Evolutionary conservation across 2,888 invertebrate species (phyloP).

Genomic region (Congeria kusceri): DNA sequence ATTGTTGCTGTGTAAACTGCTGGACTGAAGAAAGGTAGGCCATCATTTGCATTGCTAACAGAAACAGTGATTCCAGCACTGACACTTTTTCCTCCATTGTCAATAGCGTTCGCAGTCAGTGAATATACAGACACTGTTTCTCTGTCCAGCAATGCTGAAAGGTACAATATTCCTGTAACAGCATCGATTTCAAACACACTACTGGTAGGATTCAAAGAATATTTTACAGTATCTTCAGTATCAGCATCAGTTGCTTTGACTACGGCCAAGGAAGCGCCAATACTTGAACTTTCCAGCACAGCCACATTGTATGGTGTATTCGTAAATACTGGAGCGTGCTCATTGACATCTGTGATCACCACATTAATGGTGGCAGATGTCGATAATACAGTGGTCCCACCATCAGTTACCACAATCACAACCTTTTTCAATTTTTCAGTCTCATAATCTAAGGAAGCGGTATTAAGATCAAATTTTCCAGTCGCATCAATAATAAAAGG

Average conservation of each 20-base stretch:
- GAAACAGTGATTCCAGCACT: conserved; percentile 66
- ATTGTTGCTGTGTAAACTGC: conserved; percentile 64
- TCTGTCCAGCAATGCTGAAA: conserved; percentile 32
- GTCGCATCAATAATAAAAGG: conserved; percentile 64
- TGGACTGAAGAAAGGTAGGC: conserved; percentile 72
- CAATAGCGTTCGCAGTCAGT: conserved; percentile 40
- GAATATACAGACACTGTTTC: conserved; percentile 34
- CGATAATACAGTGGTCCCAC: conserved; percentile 90
- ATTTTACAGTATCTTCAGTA: conserved; percentile 63
- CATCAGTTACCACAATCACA: conserved; percentile 51
- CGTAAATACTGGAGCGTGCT: conserved; percentile 38
- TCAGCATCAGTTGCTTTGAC: conserved; percentile 72
- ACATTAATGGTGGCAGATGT: conserved; percentile 90
- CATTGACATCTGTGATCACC: conserved; percentile 66
- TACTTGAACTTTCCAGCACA: conserved; percentile 30
- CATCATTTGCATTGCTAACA: conserved; percentile 77
- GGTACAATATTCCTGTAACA: conserved; percentile 33
- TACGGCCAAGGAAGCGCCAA: conserved; percentile 36
- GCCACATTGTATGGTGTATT: conserved; percentile 35
- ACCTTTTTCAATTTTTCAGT: conserved; percentile 38
- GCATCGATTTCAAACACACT: conserved; percentile 44
- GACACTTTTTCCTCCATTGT: conserved; percentile 30
- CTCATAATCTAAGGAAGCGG: conserved; percentile 54
- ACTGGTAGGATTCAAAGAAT: conserved; percentile 28
- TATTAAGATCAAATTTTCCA: conserved; percentile 47